Base-by-base conservation (phyloP, 1,140 invertebrate species). In the Heliconius nattereri region DNA sequence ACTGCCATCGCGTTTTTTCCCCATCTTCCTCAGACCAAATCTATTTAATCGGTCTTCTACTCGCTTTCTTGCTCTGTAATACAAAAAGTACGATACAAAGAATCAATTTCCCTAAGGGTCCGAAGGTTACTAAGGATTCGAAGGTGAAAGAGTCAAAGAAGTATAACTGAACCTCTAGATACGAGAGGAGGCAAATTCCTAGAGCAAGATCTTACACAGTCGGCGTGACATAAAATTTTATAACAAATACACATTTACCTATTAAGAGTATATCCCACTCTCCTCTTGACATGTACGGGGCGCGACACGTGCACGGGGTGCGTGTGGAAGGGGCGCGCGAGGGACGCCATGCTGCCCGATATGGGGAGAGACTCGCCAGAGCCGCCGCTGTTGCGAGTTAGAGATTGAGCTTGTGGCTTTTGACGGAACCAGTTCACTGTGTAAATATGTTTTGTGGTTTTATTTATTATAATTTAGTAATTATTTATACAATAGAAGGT, bases 1-100 rank as follows among this genome's bases (percentile, higher is more conserved):
- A 89, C 97, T 98, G 35, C 97, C 97, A 90, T 98, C 97, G 91
- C 98, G 98, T 91, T 98, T 98, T 86, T 97, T 97, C 7, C 97
- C 97, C 90, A 96, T 96, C 91, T 97, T 97, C 77, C 96, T 95
- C 60, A 96, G 91, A 19, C 95, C 95, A 83, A 96, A 96, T 92
- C 96, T 95, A 86, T 96, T 97, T 73, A 98, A 95, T 87, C 98
- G 96, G 90, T 98, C 97, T 95, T 98, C 98, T 85, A 99, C 96
- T 85, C 97, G 91, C 86, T 97, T 96, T 90, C 97, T 96, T 16
- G 98, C 98, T 91, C 97, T 97, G 88, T 66, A 29, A 66, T 11
- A 66, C 6, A 66, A 26, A 1, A 26, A 66, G 3, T 45, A 16
- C 40, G 16, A 9, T 29, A 66, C 16, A 26, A 16, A 1, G 1